phyloP scores from a whole-genome alignment of 2,797 vertebrate genomes.

The Chaetophractus vellerosus region DNA sequence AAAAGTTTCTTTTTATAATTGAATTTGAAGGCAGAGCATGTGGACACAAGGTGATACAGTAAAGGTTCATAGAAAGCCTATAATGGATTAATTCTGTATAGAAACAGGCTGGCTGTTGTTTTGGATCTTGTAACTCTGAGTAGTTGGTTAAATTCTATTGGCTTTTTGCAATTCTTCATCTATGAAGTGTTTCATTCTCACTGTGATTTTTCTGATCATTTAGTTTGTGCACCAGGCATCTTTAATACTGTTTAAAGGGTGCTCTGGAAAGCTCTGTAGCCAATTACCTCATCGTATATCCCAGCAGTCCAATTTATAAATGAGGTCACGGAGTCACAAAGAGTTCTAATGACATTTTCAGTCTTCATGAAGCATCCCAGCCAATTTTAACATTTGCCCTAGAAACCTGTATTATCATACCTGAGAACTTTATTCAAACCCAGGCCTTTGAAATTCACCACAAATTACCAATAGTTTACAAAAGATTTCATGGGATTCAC shows the following conservation, averaged over 20 bases:
- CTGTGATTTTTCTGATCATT: slow-evolving; percentile 35
- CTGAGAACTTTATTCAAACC: not conserved
- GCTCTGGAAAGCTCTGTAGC: slow-evolving; percentile 46
- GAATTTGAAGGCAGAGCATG: slow-evolving; percentile 57
- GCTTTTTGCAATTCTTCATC: slow-evolving; percentile 36
- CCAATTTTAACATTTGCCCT: slow-evolving; percentile 28
- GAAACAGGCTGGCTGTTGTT: not conserved
- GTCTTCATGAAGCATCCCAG: not conserved
- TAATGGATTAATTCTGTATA: not conserved
- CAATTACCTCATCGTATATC: slow-evolving; percentile 45
- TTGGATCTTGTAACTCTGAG: not conserved
- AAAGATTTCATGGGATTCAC: slow-evolving; percentile 43
- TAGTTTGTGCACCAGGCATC: slow-evolving; percentile 17
- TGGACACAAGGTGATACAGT: not conserved
- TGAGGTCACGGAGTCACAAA: slow-evolving; percentile 68
- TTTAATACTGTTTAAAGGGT: slow-evolving; percentile 39
- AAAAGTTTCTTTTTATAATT: not conserved
- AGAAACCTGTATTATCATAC: slow-evolving; percentile 4
- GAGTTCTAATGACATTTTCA: slow-evolving; percentile 69
- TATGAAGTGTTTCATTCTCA: not conserved
- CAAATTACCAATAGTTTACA: slow-evolving; percentile 22
- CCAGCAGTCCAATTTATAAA: slow-evolving; percentile 66
- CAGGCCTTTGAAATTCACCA: slow-evolving; percentile 37
- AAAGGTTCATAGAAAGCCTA: not conserved
- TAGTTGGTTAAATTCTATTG: not conserved